Evolutionary conservation across 2,888 invertebrate species (phyloP), one percentile per base, ranked within the genome.

Genomic region (Beris chalybata): DNA sequence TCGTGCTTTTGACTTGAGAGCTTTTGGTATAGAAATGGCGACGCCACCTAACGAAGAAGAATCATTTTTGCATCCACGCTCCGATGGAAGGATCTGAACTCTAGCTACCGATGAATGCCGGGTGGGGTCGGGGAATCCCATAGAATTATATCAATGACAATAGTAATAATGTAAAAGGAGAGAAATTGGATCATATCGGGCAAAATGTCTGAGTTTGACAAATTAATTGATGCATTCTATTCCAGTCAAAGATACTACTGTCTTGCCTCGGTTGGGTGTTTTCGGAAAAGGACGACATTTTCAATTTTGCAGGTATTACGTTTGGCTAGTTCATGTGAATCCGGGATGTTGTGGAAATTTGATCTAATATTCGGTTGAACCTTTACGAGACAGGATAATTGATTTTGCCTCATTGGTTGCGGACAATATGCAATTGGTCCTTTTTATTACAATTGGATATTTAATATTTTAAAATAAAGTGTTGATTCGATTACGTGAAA

Each of bases 141-240:
- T 13, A n/a, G 45, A 59, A 59, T 38, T 22, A 45, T 29, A 59
- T 43, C 31, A 5, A 48, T 48, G 58, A 59, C 58, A 59, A 59
- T 59, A 47, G 58, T 47, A 59, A 59, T 59, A 59, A 59, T 48
- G 58, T 59, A 48, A 59, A 61, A 61, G 61, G 30, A 61, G 31
- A 32, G 61, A 61, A 61, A 61, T 61, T 61, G 61, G 52, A 50
- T 61, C 61, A 61, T 32, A 50, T 32, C 50, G 38, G 50, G 31
- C 50, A 52, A 52, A 61, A 61, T 61, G 43, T 52, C 61, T 61
- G 61, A 61, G 50, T 61, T 61, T 61, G 61, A 61, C 61, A 61
- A 61, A 61, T 61, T 61, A 61, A 61, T 61, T 61, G 61, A 61
- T 61, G 61, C 61, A 61, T 61, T 61, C 61, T 61, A 61, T 61